Conservation (phyloP, 2,888 invertebrate species). For the Lasioglossum marginatum region DNA sequence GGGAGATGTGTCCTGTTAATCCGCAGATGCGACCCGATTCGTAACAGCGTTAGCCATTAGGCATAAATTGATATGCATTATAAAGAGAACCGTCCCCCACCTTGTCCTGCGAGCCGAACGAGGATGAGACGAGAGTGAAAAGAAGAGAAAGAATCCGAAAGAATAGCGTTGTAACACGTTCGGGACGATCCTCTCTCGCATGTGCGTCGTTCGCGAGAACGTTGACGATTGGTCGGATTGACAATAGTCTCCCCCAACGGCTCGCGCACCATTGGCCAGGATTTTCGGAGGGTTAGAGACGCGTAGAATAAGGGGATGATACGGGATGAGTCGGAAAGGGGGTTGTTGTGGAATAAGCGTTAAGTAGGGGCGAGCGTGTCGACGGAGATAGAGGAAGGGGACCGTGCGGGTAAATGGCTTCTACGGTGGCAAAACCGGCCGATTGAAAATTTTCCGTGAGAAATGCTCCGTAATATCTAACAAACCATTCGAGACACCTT, state of each 20-base stretch:
- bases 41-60: constrained; percentile 76
- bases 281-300: constrained; percentile 74
- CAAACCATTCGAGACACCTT: not conserved
- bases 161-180: constrained; percentile 61
- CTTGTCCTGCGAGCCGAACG: constrained; percentile 12
- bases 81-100: constrained; percentile 68
- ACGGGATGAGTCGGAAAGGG: constrained; percentile 79
- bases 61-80: constrained; percentile 81
- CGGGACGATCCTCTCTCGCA: constrained; percentile 62
- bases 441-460: constrained; percentile 35
- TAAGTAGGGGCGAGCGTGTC: constrained; percentile 80
- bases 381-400: constrained; percentile 38
- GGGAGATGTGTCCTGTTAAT: constrained; percentile 51
- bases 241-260: constrained; percentile 81
- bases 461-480: not conserved
- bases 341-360: constrained; percentile 80
- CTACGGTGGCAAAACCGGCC: constrained; percentile 54
- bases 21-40: constrained; percentile 69
- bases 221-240: constrained; percentile 78
- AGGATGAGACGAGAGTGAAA: constrained; percentile 36
- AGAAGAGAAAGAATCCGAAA: constrained; percentile 40
- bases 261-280: constrained; percentile 80
- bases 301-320: constrained; percentile 81
- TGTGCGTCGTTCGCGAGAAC: constrained; percentile 66
- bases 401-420: constrained; percentile 75